Evolutionary conservation across 1,140 invertebrate genomes (phyloP).

Genomic region (Gerris buenoi): DNA sequence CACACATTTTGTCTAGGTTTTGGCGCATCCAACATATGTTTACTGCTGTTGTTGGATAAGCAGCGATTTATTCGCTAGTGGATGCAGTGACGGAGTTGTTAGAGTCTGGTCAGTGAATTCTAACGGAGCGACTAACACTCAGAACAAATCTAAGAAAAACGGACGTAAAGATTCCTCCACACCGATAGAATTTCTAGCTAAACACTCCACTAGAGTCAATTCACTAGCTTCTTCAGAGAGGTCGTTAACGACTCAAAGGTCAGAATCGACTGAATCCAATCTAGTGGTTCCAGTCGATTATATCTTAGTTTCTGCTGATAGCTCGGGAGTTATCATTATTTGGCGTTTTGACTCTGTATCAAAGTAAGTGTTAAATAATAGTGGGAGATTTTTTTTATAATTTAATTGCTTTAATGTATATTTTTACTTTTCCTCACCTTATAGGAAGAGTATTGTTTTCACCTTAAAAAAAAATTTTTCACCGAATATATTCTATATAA

Average conservation of each 20-base stretch:
- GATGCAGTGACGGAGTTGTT: conserved; percentile 43
- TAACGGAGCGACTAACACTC: background rate
- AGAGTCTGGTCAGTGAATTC: conserved; percentile 36
- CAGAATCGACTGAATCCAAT: background rate
- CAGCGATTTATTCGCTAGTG: conserved; percentile 36
- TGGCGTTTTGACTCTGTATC: background rate
- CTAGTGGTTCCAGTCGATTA: background rate
- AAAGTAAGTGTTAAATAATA: background rate
- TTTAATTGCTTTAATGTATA: too few relatives aligned
- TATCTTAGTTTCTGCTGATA: background rate
- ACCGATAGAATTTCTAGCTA: background rate
- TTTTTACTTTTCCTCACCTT: too few relatives aligned
- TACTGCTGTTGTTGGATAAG: conserved; percentile 40
- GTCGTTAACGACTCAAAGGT: background rate
- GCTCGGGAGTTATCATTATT: background rate
- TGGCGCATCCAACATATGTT: conserved; percentile 50
- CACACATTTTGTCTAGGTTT: conserved; percentile 28
- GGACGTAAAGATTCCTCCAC: background rate
- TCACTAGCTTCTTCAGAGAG: background rate
- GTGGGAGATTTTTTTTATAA: too few relatives aligned
- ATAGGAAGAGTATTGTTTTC: too few relatives aligned
- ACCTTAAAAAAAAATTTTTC: too few relatives aligned
- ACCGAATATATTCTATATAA: too few relatives aligned
- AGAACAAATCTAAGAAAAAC: background rate
- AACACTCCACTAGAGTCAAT: background rate